A percentile compares a stretch with the other conserved stretches of the same genome.
Evolutionary conservation across 2,888 invertebrate genomes (phyloP).

Genomic region (Cecidostiba fungosa): DNA sequence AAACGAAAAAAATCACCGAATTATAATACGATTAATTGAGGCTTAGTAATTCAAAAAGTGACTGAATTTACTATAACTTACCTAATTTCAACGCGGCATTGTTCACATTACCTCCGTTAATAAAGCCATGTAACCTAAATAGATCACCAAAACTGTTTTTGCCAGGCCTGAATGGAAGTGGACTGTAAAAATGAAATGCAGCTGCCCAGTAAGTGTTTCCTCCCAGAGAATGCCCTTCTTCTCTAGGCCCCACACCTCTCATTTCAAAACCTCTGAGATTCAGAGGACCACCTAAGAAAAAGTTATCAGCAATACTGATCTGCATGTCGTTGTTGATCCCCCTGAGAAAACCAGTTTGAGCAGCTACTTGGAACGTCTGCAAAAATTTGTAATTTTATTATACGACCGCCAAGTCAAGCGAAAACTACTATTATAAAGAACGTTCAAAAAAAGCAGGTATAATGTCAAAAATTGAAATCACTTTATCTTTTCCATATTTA

Average conservation of each 20-base stretch:
- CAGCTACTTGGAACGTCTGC: slow-evolving; percentile 87
- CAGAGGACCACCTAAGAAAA: slow-evolving; percentile 94
- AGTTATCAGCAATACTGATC: slow-evolving; percentile 86
- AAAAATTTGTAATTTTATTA: slow-evolving; percentile 58
- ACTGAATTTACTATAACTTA: slow-evolving; percentile 73
- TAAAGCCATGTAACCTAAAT: slow-evolving; percentile 93
- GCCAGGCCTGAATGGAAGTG: slow-evolving; percentile 92
- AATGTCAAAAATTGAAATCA: no score
- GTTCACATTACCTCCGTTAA: slow-evolving; percentile 93
- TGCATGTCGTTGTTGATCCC: slow-evolving; percentile 83
- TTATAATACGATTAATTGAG: slow-evolving; percentile 6
- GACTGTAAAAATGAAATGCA: slow-evolving; percentile 93
- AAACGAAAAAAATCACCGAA: slow-evolving; percentile 17
- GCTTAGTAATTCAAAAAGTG: not conserved
- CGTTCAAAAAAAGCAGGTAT: no score
- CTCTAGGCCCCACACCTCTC: slow-evolving; percentile 93
- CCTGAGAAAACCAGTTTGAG: slow-evolving; percentile 87
- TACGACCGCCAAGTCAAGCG: no score
- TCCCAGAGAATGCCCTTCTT: slow-evolving; percentile 88
- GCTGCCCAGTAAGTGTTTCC: slow-evolving; percentile 92
- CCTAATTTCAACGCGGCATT: slow-evolving; percentile 81
- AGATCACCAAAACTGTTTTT: slow-evolving; percentile 90
- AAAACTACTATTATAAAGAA: no score
- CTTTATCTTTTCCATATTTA: slow-evolving; percentile 14
- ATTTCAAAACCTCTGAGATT: slow-evolving; percentile 93